Percentiles rank a stretch among this genome's conserved stretches.
Evolutionary conservation across 1,140 invertebrate species (phyloP).

Genomic region (Pachyrhynchus sulphureomaculatus): DNA sequence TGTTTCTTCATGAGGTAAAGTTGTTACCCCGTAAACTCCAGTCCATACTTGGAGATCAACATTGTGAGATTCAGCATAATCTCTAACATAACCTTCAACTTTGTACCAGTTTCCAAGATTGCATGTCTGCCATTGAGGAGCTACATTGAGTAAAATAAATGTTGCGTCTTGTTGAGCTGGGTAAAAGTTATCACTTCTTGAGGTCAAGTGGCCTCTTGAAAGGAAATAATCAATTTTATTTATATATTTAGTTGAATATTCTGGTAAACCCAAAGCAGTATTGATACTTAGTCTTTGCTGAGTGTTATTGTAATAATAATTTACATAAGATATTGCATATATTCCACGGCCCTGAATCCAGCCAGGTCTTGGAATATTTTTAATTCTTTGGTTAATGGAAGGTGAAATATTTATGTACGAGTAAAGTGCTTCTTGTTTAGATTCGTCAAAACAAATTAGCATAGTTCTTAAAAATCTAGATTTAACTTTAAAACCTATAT

Average conservation of each 20-base stretch:
- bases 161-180: constrained; percentile 63
- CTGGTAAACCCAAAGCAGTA: constrained; percentile 42
- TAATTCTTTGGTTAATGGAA: constrained; percentile 41
- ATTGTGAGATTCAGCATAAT: constrained; percentile 44
- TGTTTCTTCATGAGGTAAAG: constrained; percentile 51
- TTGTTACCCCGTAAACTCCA: constrained; percentile 57
- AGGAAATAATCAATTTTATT: constrained; percentile 60
- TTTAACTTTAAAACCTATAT: not conserved
- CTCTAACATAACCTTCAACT: constrained; percentile 52
- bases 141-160: constrained; percentile 54
- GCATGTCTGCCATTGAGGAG: constrained; percentile 60
- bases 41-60: constrained; percentile 56
- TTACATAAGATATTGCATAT: constrained; percentile 38
- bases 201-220: constrained; percentile 65
- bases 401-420: constrained; percentile 35
- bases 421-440: constrained; percentile 32
- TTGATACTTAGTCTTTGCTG: constrained; percentile 43
- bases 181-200: constrained; percentile 65
- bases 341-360: constrained; percentile 39
- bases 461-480: constrained; percentile 38
- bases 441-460: constrained; percentile 38
- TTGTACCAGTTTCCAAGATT: constrained; percentile 59
- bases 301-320: constrained; percentile 39
- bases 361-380: constrained; percentile 39
- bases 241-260: constrained; percentile 43